Conservation (phyloP, 2,888 invertebrate genomes). For the Agrochola circellaris region DNA sequence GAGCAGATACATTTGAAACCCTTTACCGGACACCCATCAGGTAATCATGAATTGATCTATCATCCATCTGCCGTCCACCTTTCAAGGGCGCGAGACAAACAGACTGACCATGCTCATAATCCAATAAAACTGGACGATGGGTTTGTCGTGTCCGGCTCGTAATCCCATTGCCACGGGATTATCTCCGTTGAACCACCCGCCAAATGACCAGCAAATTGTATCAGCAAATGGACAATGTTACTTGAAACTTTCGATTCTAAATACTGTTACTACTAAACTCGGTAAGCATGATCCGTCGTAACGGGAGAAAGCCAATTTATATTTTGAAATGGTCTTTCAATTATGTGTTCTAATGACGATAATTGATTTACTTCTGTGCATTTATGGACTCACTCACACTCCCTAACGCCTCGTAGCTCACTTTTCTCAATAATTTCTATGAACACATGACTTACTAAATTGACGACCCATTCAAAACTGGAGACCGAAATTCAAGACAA, state of each 20-base stretch:
- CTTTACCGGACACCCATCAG: constrained; percentile 55
- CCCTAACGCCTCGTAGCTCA: neutral
- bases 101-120: constrained; percentile 77
- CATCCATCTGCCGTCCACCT: constrained; percentile 70
- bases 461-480: neutral
- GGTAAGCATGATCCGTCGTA: constrained; percentile 40
- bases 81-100: constrained; percentile 68
- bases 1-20: neutral
- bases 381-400: constrained; percentile 19
- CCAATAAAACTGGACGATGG: constrained; percentile 81
- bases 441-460: neutral
- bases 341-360: neutral
- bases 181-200: constrained; percentile 67
- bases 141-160: constrained; percentile 81
- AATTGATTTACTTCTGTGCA: constrained; percentile 10
- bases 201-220: constrained; percentile 74
- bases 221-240: constrained; percentile 45
- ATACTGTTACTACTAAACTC: constrained; percentile 23
- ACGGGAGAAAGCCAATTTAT: constrained; percentile 27
- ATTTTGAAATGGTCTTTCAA: constrained; percentile 16
- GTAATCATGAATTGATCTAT: constrained; percentile 61
- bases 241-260: constrained; percentile 36
- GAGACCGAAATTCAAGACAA: neutral
- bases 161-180: constrained; percentile 85
- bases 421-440: constrained; percentile 7